A percentile compares a stretch with the other conserved stretches of the same genome.
Evolutionary conservation across 2,888 invertebrate genomes (phyloP).

Genomic region (Agapostemon virescens): DNA sequence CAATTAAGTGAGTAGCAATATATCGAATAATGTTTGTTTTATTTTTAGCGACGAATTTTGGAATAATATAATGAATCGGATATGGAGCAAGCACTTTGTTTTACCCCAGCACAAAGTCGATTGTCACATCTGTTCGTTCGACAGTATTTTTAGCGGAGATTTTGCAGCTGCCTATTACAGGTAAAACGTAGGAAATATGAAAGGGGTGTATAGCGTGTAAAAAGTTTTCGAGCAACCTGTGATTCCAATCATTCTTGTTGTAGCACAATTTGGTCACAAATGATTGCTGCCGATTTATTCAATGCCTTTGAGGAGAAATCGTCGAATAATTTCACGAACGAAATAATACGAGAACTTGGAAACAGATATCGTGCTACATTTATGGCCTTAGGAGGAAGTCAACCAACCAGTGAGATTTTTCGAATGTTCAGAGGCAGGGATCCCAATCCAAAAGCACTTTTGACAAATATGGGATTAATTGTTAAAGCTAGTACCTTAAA

Average conservation of each 20-base stretch:
- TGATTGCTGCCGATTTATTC: constrained; percentile 95
- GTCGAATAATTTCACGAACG: constrained; percentile 79
- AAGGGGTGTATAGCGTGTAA: not conserved
- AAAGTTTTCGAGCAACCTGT: not conserved
- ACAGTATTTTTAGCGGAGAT: constrained; percentile 90
- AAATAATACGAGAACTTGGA: constrained; percentile 84
- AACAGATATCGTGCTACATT: constrained; percentile 91
- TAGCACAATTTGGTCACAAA: constrained; percentile 91
- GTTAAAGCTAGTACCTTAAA: not conserved
- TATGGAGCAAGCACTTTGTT: constrained; percentile 91
- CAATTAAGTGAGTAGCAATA: not conserved
- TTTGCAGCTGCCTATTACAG: constrained; percentile 93
- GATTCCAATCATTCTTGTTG: constrained; percentile 78
- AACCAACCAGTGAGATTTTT: constrained; percentile 92
- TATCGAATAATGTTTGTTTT: constrained; percentile 7
- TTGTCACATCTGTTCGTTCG: constrained; percentile 92
- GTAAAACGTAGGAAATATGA: constrained; percentile 55
- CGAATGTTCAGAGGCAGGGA: constrained; percentile 95
- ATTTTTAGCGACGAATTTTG: constrained; percentile 87
- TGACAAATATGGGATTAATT: constrained; percentile 84
- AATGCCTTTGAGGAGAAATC: constrained; percentile 88
- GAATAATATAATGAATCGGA: constrained; percentile 88
- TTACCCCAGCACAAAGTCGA: constrained; percentile 90
- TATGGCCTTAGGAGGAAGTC: constrained; percentile 90
- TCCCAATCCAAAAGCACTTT: constrained; percentile 91